These are phyloP conservation scores for Theristicus caerulescens DNA, from an alignment of 2,113 vertebrate genomes.

Conservation along the genomic window DNA sequence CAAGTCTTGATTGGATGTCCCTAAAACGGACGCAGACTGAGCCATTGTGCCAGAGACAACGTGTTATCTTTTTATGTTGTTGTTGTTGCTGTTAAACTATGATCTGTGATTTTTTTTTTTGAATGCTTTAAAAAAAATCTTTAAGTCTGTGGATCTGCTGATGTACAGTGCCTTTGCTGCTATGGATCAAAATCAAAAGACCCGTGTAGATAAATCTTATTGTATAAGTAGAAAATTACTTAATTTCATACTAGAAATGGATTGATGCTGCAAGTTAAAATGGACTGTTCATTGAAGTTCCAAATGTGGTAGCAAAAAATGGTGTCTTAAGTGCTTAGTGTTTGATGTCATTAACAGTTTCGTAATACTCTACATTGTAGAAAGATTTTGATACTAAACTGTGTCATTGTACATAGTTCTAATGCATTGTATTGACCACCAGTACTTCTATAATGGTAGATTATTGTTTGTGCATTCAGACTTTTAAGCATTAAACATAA, in stretches of 20 bases:
- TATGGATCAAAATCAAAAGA: constrained; percentile 89
- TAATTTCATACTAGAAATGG: constrained; percentile 88
- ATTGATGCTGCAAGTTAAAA: constrained; percentile 85
- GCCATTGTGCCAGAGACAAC: constrained; percentile 82
- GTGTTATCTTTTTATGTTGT: constrained; percentile 82
- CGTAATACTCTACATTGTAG: constrained; percentile 85
- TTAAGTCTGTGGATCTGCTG: constrained; percentile 89
- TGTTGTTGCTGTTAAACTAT: constrained; percentile 85
- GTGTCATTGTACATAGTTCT: constrained; percentile 88
- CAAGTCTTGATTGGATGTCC: constrained; percentile 77
- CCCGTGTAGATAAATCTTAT: constrained; percentile 87
- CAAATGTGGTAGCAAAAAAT: constrained; percentile 86
- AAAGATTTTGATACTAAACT: constrained; percentile 90
- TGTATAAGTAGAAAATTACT: constrained; percentile 85
- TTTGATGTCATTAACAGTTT: constrained; percentile 88
- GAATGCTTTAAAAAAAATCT: constrained; percentile 82
- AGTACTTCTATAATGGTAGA: constrained; percentile 86
- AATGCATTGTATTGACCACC: constrained; percentile 83
- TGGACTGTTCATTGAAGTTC: constrained; percentile 84
- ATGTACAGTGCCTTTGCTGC: constrained; percentile 92
- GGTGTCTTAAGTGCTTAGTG: constrained; percentile 87
- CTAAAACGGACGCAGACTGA: constrained; percentile 74
- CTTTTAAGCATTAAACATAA: constrained; percentile 88
- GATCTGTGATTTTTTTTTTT: constrained; percentile 81
- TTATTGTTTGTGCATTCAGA: constrained; percentile 86